Conservation (phyloP, 2,888 invertebrate species). For the Colletes collaris region DNA sequence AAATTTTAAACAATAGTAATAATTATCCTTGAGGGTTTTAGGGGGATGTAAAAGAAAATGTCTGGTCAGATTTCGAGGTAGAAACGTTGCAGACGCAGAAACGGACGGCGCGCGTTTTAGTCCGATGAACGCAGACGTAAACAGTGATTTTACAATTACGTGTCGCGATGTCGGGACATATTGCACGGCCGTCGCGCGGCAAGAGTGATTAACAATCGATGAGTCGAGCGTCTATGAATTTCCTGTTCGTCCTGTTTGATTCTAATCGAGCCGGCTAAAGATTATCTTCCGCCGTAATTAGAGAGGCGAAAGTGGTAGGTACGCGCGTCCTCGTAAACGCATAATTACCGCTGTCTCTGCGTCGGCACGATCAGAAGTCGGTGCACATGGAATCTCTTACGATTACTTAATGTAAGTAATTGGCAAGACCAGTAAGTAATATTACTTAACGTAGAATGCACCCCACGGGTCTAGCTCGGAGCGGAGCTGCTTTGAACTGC, state of each 20-base stretch:
- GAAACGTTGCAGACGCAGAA: no score
- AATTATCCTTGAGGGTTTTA: no score
- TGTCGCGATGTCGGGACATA: background rate
- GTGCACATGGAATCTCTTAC: constrained; percentile 61
- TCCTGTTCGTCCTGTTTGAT: constrained; percentile 58
- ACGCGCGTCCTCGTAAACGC: constrained; percentile 68
- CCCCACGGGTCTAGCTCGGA: constrained; percentile 14
- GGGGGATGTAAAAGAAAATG: no score
- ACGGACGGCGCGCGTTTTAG: background rate
- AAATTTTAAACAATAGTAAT: no score
- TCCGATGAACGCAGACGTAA: constrained; percentile 25
- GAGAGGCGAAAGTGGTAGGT: constrained; percentile 67
- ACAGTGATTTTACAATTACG: constrained; percentile 47
- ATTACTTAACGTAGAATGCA: constrained; percentile 64
- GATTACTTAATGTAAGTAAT: constrained; percentile 71
- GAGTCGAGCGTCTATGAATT: constrained; percentile 47
- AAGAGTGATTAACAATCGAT: constrained; percentile 48
- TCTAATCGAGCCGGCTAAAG: constrained; percentile 45
- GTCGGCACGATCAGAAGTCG: constrained; percentile 70
- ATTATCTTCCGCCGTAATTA: constrained; percentile 67
- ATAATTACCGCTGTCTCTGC: constrained; percentile 68
- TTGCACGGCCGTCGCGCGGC: background rate
- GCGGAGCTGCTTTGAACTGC: constrained; percentile 49
- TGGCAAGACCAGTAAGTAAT: constrained; percentile 62
- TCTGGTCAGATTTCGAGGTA: no score